Evolutionary conservation across 2,797 vertebrate species (phyloP).

Genomic region (Pantherophis vulpinus): DNA sequence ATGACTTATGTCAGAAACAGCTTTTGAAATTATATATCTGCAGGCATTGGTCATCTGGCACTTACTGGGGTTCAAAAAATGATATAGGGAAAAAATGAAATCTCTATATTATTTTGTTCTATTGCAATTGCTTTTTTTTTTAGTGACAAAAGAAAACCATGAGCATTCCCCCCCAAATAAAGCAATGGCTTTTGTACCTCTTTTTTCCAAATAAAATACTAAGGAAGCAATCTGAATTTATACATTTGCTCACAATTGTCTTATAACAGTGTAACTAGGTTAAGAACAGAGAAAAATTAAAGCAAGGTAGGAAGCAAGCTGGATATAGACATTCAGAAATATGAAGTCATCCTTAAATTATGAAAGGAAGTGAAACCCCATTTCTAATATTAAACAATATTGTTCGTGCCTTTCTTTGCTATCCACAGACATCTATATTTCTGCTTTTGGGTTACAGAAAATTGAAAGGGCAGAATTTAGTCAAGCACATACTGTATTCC

Average conservation of each 20-base stretch:
- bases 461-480: not conserved
- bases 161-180: not conserved
- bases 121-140: not conserved
- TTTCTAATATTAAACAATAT: not conserved
- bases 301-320: not conserved
- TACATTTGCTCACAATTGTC: not conserved
- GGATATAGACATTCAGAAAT: not conserved
- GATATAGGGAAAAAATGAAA: fast-evolving
- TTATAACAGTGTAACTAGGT: not conserved
- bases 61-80: not conserved
- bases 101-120: not conserved
- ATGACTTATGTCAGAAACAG: not conserved
- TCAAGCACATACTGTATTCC: not conserved
- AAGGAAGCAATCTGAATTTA: not conserved
- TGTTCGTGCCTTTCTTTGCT: not conserved
- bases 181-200: not conserved
- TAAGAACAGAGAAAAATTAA: not conserved
- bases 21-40: not conserved
- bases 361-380: not conserved
- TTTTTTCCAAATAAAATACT: not conserved
- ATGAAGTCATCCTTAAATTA: not conserved
- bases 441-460: not conserved
- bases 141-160: not conserved
- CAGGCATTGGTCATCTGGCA: fast-evolving
- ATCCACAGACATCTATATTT: not conserved